A percentile compares a stretch with the other conserved stretches of the same genome.
phyloP scores from a whole-genome alignment of 2,888 invertebrate genomes.

The Drosophila melanosoma region DNA sequence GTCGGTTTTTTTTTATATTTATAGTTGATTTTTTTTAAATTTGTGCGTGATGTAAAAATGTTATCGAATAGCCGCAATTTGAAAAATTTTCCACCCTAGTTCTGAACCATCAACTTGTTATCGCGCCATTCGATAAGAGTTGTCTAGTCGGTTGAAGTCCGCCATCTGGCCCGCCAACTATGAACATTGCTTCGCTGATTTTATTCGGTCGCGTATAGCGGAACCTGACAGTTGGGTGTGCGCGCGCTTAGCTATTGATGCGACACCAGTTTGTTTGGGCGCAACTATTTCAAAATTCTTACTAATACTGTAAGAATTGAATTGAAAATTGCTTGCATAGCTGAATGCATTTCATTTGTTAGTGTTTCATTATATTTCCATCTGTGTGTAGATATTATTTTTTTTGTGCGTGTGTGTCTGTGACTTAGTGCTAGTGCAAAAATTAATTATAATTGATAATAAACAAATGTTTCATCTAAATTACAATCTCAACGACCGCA shows the following conservation, averaged over 20 bases:
- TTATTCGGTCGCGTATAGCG: constrained; percentile 47
- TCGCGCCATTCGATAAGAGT: neutral
- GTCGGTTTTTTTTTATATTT: too few relatives aligned
- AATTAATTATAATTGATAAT: constrained; percentile 24
- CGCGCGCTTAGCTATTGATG: constrained; percentile 28
- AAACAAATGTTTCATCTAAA: constrained; percentile 37
- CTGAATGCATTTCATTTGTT: constrained; percentile 33
- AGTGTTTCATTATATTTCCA: constrained; percentile 6
- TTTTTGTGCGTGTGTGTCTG: neutral
- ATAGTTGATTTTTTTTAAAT: neutral
- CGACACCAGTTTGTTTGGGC: constrained; percentile 32
- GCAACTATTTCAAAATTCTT: constrained; percentile 31
- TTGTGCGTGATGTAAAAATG: neutral
- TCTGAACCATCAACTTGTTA: neutral
- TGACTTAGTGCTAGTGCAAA: constrained; percentile 3
- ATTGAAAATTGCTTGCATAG: constrained; percentile 17
- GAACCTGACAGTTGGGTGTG: constrained; percentile 44
- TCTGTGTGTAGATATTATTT: constrained; percentile 5
- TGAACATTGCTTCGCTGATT: constrained; percentile 11
- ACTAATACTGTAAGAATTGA: constrained; percentile 27
- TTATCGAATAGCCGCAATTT: constrained; percentile 3
- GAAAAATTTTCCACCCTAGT: neutral
- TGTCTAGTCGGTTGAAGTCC: neutral
- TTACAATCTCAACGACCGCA: constrained; percentile 51
- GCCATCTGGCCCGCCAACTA: constrained; percentile 39